Base-by-base conservation (phyloP, 1,140 invertebrate species). In the Drosophila kurseongensis region DNA sequence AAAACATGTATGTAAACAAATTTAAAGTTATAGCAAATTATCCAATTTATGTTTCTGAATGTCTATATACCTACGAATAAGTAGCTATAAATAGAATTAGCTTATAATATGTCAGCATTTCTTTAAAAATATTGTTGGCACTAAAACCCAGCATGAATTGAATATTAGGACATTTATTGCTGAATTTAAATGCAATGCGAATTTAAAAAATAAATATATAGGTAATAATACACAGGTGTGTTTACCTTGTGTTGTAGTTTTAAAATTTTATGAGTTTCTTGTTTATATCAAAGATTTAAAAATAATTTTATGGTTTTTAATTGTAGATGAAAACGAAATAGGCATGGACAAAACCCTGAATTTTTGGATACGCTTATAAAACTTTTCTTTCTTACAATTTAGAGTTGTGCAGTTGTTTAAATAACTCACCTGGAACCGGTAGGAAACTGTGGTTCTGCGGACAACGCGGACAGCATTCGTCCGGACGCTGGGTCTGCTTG, bases 391-490 rank as follows among this genome's bases (percentile, higher is more conserved):
- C 7, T 32, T 32, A 32, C 23, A 1, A 32, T 32, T 2, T 2
- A 32, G 6, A 2, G 2, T 8, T 32, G 7, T 8, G 0, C 0
- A 7, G 0, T 8, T 32, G 5, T 6, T 38, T 38, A n/a, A 0
- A 5, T 0, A 4, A 92, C 91, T 93, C 91, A 94, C 93, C 93
- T 75, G 93, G 93, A 55, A 93, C 80, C 14, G 93, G 93, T 55
- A 93, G 93, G 71, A 93, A 93, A 9, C 93, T 79, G 2, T 91
- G 93, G 48, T 94, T 93, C 94, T 96, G 96, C 72, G 93, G 94
- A 86, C 97, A 98, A 51, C 94, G 93, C 0, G 97, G 97, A 92
- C 98, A 98, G 91, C 98, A 98, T 78, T 97, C 95, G 3, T 96
- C 96, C 1, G 95, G 93, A 27, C 94, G 93, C 40, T 94, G 94